These are phyloP conservation scores for Sorex araneus DNA, from an alignment of 2,113 vertebrate species.

Conservation along the genomic window DNA sequence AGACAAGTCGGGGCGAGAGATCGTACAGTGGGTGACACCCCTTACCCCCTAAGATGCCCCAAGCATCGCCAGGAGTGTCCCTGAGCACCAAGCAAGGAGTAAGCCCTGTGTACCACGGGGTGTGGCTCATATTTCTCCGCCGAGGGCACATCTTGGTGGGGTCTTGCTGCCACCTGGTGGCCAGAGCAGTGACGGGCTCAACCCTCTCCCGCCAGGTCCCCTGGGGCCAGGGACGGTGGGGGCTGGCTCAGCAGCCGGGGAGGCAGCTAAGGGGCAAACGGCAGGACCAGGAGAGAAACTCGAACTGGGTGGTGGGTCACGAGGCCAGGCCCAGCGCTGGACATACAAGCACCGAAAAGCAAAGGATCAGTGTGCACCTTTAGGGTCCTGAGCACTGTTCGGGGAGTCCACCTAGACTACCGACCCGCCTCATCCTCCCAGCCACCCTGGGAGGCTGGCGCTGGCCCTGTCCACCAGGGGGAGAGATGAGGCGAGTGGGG, in stretches of 20 bases:
- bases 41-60: neutral
- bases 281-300: neutral
- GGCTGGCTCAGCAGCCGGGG: neutral
- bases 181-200: rapidly evolving
- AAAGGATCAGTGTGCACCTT: too few species aligned
- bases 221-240: too few species aligned
- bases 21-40: rapidly evolving
- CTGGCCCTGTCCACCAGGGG: too few species aligned
- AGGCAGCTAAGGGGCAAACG: neutral
- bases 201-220: too few species aligned
- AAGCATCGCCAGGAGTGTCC: too few species aligned
- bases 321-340: neutral
- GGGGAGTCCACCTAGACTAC: neutral
- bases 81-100: too few species aligned
- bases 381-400: neutral
- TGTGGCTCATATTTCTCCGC: too few species aligned
- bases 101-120: too few species aligned
- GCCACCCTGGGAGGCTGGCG: neutral
- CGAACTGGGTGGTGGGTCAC: neutral
- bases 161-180: slow-evolving; percentile 81
- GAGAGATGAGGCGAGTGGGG: too few species aligned
- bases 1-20: too few species aligned
- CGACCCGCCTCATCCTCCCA: neutral
- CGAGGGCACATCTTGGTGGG: neutral
- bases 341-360: neutral